Base-by-base conservation (phyloP, 2,797 vertebrate species). In the Ctenopoma kingsleyae region DNA sequence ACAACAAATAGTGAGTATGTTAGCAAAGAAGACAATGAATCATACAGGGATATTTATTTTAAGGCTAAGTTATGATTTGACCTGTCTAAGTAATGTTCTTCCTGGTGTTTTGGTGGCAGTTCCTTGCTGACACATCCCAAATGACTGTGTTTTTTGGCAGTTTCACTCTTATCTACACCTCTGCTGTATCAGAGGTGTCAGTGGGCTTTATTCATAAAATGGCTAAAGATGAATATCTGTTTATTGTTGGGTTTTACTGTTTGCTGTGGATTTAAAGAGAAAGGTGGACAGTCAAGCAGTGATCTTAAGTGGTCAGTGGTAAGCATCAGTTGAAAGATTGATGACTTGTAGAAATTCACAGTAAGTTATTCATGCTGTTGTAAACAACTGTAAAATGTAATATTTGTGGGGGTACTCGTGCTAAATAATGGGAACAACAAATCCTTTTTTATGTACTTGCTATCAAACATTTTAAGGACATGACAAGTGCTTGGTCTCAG, bases 21-120 rank as follows among this genome's bases (percentile, higher is more conserved):
- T 23, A 23, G 23, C 23, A 23, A 23, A 23, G 23, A 23, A 23
- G 23, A 23, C 23, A 23, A 23, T 23, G 4, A 23, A 23, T 23
- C 5, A 5, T 20, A 23, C 23, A 23, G 23, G 23, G 23, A 23
- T n/a, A n/a, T n/a, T n/a, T n/a, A n/a, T 67, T 60, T 70, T 23
- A 0, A n/a, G 50, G 41, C 17, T 49, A 60, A 30, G 27, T 19
- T 58, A 22, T 68, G 38, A 30, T 70, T 56, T 41, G 49, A 71
- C 55, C 17, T 6, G 6, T 59, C 27, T 59, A 57, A 72, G 55
- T 53, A n/a, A 55, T 25, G 25, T 27, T 27, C 25, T 27, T 27
- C 25, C 35, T 60, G 23, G 22, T 46, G 32, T 22, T 49, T 53
- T 46, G 60, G 22, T 38, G 22, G 51, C 36, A 43, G 46, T 44